These are phyloP conservation scores for Leucophenga varia DNA, from an alignment of 1,140 invertebrate genomes.

Conservation along the genomic window DNA sequence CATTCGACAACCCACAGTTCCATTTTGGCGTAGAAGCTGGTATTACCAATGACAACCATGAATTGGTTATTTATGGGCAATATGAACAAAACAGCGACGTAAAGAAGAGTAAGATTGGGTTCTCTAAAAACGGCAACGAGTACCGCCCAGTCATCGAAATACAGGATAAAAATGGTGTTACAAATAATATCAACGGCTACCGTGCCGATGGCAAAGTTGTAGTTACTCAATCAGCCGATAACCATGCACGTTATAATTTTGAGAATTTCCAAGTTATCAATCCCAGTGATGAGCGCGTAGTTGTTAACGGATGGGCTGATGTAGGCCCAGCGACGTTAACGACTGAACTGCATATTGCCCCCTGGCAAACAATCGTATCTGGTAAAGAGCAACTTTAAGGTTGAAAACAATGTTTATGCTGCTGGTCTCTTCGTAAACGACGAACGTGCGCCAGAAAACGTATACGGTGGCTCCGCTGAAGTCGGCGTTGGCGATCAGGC, in stretches of 20 bases:
- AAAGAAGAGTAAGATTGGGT: slow-evolving; percentile 65
- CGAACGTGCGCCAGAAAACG: slow-evolving; percentile 26
- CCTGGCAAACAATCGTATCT: slow-evolving; percentile 28
- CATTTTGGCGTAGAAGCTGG: slow-evolving; percentile 40
- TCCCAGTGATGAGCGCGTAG: slow-evolving; percentile 54
- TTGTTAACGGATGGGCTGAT: slow-evolving; percentile 59
- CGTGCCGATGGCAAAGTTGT: slow-evolving; percentile 62
- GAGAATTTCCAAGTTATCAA: slow-evolving; percentile 61
- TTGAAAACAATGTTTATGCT: slow-evolving; percentile 31
- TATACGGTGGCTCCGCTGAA: slow-evolving; percentile 32
- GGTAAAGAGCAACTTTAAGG: slow-evolving; percentile 30
- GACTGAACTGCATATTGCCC: slow-evolving; percentile 28
- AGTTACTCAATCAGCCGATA: slow-evolving; percentile 56
- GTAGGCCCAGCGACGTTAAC: slow-evolving; percentile 14
- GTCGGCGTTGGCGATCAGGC: slow-evolving; percentile 18
- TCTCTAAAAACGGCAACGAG: slow-evolving; percentile 62
- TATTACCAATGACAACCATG: slow-evolving; percentile 32
- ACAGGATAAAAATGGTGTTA: slow-evolving; percentile 60
- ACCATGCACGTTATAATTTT: slow-evolving; percentile 60
- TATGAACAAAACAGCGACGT: slow-evolving; percentile 62
- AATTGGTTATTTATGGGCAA: slow-evolving; percentile 56
- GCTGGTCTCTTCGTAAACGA: slow-evolving; percentile 38
- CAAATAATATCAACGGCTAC: slow-evolving; percentile 57
- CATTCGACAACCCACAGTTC: slow-evolving; percentile 33
- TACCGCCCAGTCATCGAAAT: slow-evolving; percentile 71